These are phyloP conservation scores for Emberiza fucata DNA, from an alignment of 2,113 vertebrate genomes.

Conservation along the genomic window DNA sequence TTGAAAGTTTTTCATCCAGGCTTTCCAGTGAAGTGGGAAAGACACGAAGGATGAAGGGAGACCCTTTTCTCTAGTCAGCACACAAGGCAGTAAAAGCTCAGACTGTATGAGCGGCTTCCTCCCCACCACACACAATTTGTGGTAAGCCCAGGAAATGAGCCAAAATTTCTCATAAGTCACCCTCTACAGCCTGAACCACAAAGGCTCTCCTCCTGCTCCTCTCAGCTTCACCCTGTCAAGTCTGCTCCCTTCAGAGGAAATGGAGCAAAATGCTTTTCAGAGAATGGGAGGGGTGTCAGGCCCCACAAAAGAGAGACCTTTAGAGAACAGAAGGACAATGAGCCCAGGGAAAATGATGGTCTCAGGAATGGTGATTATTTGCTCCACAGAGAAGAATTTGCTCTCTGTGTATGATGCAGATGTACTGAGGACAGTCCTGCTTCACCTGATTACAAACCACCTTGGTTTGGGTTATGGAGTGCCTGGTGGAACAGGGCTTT, in stretches of 20 bases:
- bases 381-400: neutral
- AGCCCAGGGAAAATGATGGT: neutral
- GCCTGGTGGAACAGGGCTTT: neutral
- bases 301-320: neutral
- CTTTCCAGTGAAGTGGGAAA: neutral
- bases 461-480: neutral
- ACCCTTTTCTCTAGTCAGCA: neutral
- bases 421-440: neutral
- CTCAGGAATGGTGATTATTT: neutral
- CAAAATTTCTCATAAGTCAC: neutral
- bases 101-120: neutral
- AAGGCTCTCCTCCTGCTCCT: neutral
- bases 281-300: accelerated
- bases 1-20: neutral
- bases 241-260: neutral
- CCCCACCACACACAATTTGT: neutral
- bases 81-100: neutral
- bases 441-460: neutral
- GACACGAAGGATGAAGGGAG: neutral
- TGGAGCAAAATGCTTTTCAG: neutral
- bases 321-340: accelerated
- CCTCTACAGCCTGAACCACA: neutral
- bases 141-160: neutral
- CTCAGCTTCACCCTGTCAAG: neutral
- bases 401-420: neutral